A percentile compares a stretch with the other conserved stretches of the same genome.
Evolutionary conservation across 2,797 vertebrate genomes (phyloP).

Genomic region (Cheracebus regulus): DNA sequence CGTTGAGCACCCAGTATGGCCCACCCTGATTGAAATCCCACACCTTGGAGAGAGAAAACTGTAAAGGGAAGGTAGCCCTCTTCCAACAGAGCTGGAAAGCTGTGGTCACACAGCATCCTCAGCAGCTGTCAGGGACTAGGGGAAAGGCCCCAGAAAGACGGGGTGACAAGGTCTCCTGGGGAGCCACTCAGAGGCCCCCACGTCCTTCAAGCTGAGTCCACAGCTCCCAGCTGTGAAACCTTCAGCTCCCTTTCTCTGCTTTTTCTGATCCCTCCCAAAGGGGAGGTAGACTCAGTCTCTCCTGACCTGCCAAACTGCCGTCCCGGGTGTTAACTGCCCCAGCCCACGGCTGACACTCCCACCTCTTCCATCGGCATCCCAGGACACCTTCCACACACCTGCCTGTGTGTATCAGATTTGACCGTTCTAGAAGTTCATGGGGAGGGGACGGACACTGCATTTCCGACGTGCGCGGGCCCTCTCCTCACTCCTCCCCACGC

Average conservation of each 20-base stretch:
- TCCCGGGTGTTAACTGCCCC: not conserved
- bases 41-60: fast-evolving
- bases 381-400: not conserved
- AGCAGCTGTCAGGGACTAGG: not conserved
- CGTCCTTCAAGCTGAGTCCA: not conserved
- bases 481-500: not conserved
- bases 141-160: not conserved
- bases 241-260: not conserved
- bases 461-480: not conserved
- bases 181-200: not conserved
- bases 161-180: not conserved
- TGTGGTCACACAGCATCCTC: not conserved
- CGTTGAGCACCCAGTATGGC: not conserved
- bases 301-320: not conserved
- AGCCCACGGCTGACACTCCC: fast-evolving
- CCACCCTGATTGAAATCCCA: not conserved
- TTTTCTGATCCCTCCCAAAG: not conserved
- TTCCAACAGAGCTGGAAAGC: not conserved
- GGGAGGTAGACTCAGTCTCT: not conserved
- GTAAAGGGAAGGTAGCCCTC: fast-evolving
- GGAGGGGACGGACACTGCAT: not conserved
- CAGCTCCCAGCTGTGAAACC: not conserved
- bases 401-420: not conserved
- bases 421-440: not conserved
- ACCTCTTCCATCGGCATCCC: not conserved